Evolutionary conservation across 2,797 vertebrate species (phyloP), one percentile per base, ranked within the genome.

Genomic region (Sebastes goodei): DNA sequence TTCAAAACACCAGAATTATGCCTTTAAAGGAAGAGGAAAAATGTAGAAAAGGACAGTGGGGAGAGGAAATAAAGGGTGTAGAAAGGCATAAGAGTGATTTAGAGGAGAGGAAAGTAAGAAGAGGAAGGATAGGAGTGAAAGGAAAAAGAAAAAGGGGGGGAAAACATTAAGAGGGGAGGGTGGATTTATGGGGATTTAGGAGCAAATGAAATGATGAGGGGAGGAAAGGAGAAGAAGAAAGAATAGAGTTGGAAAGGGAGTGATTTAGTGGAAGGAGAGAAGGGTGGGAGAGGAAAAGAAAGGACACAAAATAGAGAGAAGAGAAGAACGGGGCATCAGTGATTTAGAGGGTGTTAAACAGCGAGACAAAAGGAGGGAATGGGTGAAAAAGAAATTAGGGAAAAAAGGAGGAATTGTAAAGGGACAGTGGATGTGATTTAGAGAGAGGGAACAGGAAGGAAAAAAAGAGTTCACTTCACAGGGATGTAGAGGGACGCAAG

Each of bases 311-410:
- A 49, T 46, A 46, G 12, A 57, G 5, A 62, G 66, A n/a, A 52
- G 25, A 62, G 52, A 53, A 64, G 30, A 73, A 66, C 4, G 25
- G 67, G 33, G 33, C 38, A 63, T 29, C 55, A 0, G 77, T 82
- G 86, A 86, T 85, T 86, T 79, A 88, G 4, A 83, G 69, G 68
- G 66, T 12, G 25, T 67, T 71, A 17, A 56, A 77, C 42, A 23
- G n/a, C 1, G 2, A 42, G 27, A 79, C 61, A 73, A 68, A 72
- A 25, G 49, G 53, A 63, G 20, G 35, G 32, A 32, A 27, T 2
- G 38, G 7, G n/a, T 66, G 56, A 46, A 68, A 80, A 49, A 71
- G 38, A 81, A 63, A 56, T 5, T 2, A 20, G 63, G 15, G 27
- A 3, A 3, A 10, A 62, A 10, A 23, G 32, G 6, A 17, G 23